Base-by-base conservation (phyloP, 1,140 invertebrate species). In the Hypothenemus hampei region DNA sequence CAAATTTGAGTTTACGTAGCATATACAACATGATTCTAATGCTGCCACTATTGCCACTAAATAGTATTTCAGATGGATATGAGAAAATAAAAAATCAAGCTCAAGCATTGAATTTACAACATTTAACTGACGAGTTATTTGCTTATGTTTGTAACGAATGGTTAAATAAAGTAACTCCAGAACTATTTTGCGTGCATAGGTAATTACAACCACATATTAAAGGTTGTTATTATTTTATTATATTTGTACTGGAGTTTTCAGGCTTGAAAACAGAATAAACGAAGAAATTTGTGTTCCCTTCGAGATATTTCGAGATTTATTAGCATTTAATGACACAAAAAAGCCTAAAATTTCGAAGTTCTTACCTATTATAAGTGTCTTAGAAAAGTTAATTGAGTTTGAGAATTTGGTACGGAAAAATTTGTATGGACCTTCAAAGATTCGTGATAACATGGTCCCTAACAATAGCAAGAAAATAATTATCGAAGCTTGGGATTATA, bases 391-490 rank as follows among this genome's bases (percentile, higher is more conserved):
- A 13, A 63, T 69, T 6, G 67, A 69, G 24, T 47, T 69, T 22
- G 67, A 69, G 18, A 41, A 49, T 5, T 67, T 63, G 39, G 24
- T 67, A 10, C 47, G 44, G 16, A 46, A 47, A 4, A 62, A 56
- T 6, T 66, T 66, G 20, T 47, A n/a, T n/a, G n/a, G n/a, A n/a
- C n/a, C n/a, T n/a, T n/a, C n/a, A n/a, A n/a, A n/a, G n/a, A n/a
- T n/a, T n/a, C n/a, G n/a, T n/a, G n/a, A n/a, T n/a, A n/a, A n/a
- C n/a, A n/a, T n/a, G n/a, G n/a, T n/a, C n/a, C n/a, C n/a, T n/a
- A n/a, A n/a, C n/a, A 55, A 57, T 6, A 65, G 67, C 35, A 69
- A 67, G 45, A 69, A 65, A 44, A 66, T 61, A n/a, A 66, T 69
- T 8, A 26, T 69, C 3, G 52, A 57, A 37, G 67, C 65, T 6